Evolutionary conservation across 1,140 invertebrate species (phyloP).

Genomic region (Spodoptera litura): DNA sequence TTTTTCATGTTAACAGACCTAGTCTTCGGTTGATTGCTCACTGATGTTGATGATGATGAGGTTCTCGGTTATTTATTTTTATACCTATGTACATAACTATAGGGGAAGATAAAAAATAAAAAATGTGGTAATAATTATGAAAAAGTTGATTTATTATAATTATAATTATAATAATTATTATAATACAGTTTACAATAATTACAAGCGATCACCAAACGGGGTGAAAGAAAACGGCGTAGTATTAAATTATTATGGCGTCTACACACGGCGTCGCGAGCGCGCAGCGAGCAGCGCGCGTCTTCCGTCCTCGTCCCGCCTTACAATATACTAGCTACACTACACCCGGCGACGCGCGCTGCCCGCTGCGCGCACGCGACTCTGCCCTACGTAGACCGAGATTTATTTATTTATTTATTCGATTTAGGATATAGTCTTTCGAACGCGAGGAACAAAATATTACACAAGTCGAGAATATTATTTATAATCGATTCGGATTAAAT

Average conservation of each 20-base stretch:
- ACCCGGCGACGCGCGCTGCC: conserved; percentile 47
- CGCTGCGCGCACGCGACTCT: conserved; percentile 55
- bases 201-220: conserved; percentile 85
- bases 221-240: conserved; percentile 85
- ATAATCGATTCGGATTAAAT: conserved; percentile 82
- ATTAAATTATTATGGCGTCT: conserved; percentile 81
- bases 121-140: conserved; percentile 83
- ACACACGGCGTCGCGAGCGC: conserved; percentile 58
- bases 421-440: conserved; percentile 85
- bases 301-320: conserved; percentile 24
- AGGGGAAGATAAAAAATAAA: conserved; percentile 59
- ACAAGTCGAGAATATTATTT: conserved; percentile 84
- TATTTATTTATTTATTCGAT: conserved; percentile 70
- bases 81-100: background rate
- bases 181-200: conserved; percentile 86
- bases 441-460: conserved; percentile 84
- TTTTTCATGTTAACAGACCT: too few species aligned
- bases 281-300: conserved; percentile 43
- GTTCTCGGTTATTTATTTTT: background rate
- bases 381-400: conserved; percentile 54
- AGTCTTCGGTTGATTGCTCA: too few species aligned
- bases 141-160: conserved; percentile 86
- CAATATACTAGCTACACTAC: background rate
- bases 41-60: background rate
- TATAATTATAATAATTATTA: conserved; percentile 86